Evolutionary conservation across 2,797 vertebrate genomes (phyloP).

Genomic region (Rhodeus uyekii): DNA sequence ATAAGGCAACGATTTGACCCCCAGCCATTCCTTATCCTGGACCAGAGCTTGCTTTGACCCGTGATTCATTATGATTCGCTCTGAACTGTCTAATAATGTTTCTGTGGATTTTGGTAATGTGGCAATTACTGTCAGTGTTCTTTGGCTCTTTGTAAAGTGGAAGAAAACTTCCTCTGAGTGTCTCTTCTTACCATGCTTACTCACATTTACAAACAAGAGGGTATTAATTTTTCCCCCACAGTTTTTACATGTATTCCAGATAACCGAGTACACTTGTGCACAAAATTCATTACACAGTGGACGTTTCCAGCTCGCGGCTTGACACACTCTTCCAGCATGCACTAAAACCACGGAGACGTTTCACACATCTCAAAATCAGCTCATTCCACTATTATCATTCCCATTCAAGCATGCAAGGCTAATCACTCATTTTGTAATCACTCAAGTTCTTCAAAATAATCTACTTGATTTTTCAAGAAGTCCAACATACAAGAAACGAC

Average conservation of each 20-base stretch:
- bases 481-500: background rate
- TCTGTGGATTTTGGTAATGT: background rate
- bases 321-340: background rate
- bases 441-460: background rate
- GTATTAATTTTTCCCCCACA: background rate
- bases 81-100: background rate
- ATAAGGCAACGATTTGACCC: conserved; percentile 1
- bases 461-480: background rate
- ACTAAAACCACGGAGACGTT: background rate
- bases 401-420: background rate
- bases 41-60: background rate
- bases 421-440: background rate
- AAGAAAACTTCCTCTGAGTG: too few species aligned
- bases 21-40: background rate
- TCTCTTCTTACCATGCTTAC: background rate
- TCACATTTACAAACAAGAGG: background rate
- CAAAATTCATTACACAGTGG: background rate
- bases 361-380: background rate
- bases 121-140: background rate
- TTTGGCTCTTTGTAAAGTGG: background rate
- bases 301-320: background rate
- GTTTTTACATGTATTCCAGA: background rate
- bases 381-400: background rate
- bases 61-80: background rate
- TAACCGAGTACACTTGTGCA: background rate